A percentile compares a stretch with the other conserved stretches of the same genome.
These are phyloP conservation scores for Sciaenops ocellatus DNA, from an alignment of 2,797 vertebrate species.

Conservation along the genomic window DNA sequence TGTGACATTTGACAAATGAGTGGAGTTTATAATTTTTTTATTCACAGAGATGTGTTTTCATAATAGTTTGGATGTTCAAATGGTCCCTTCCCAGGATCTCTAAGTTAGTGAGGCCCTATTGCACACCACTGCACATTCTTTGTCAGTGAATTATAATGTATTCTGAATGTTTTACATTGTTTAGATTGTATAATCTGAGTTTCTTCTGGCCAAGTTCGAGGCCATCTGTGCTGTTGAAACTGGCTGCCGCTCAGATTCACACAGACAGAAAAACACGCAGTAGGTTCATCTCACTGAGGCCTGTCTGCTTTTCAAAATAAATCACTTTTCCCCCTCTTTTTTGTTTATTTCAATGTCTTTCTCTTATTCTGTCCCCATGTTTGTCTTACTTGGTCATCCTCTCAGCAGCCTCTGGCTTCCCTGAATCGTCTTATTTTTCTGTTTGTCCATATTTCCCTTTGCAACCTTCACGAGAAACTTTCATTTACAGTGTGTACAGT, in stretches of 20 bases:
- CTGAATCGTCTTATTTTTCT: neutral
- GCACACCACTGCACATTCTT: neutral
- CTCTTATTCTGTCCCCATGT: conserved; percentile 13
- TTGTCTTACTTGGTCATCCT: conserved; percentile 5
- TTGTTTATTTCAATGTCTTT: conserved; percentile 3
- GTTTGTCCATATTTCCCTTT: neutral
- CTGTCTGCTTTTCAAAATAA: conserved; percentile 13
- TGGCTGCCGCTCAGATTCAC: conserved; percentile 14
- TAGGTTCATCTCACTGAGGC: conserved; percentile 18
- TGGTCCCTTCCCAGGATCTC: neutral
- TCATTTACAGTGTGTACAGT: neutral
- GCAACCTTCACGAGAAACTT: conserved; percentile 19
- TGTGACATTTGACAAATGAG: no score
- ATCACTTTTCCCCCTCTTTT: neutral
- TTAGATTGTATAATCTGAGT: conserved; percentile 29
- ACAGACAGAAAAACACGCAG: conserved; percentile 23
- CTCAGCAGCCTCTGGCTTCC: neutral
- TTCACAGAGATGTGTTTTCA: neutral
- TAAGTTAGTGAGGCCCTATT: no score
- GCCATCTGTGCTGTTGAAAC: conserved; percentile 39
- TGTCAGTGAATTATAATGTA: neutral
- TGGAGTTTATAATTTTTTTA: neutral
- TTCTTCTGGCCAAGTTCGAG: conserved; percentile 2
- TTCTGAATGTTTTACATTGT: conserved; percentile 30
- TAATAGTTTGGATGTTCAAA: neutral